Base-by-base conservation (phyloP, 2,888 invertebrate species). In the Epinotia bilunana region DNA sequence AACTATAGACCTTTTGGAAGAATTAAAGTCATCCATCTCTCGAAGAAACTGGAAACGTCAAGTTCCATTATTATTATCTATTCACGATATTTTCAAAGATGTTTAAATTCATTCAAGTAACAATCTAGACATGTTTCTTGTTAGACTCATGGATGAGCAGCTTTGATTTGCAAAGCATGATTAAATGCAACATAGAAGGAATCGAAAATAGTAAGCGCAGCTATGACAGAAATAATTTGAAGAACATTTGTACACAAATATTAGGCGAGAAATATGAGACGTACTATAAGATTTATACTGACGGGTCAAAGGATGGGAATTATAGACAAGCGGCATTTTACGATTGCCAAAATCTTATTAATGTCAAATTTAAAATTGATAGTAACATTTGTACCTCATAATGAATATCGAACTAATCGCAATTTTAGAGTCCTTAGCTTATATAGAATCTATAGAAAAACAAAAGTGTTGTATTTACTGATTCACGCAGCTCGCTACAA, bases 291-390 rank as follows among this genome's bases (percentile, higher is more conserved):
- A n/a, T n/a, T n/a, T n/a, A 55, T 55, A 55, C 55, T 6, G 55
- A 55, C n/a, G 55, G 55, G 6, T 55, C 55, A 18, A 55, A 55
- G n/a, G n/a, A 55, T n/a, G n/a, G 16, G 16, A n/a, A n/a, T 6
- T n/a, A 55, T n/a, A 55, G 55, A 55, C 18, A n/a, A 55, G 55
- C 55, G 13, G 55, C 55, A 16, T n/a, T 55, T n/a, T 55, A 55
- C n/a, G 55, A 55, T n/a, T n/a, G 16, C 16, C 55, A 55, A n/a
- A 55, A n/a, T 55, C n/a, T 55, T 1, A 55, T 2, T n/a, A 55
- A n/a, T n/a, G 23, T 23, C 2, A 23, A 23, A 23, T 23, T 23
- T 23, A 23, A 23, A 23, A 23, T 23, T 23, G 23, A 23, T 23
- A 23, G 23, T 2, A 23, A 23, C 2, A 23, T n/a, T n/a, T n/a